Evolutionary conservation across 2,797 vertebrate genomes (phyloP).

Genomic region (Xerus rutilus): DNA sequence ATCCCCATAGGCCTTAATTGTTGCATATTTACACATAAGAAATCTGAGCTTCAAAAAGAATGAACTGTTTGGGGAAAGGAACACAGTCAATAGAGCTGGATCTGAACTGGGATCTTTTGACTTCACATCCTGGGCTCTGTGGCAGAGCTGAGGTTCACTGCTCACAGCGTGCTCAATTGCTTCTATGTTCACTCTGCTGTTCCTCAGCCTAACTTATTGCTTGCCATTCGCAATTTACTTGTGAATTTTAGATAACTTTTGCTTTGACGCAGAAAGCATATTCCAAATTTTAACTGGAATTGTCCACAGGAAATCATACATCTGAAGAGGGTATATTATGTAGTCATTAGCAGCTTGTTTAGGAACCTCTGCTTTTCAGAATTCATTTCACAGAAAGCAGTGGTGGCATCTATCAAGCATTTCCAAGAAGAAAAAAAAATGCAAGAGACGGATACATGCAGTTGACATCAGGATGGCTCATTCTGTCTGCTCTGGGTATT

Average conservation of each 20-base stretch:
- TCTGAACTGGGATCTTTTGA: background rate
- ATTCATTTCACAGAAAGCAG: constrained; percentile 67
- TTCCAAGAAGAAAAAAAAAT: constrained; percentile 69
- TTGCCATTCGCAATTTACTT: background rate
- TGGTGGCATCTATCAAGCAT: constrained; percentile 35
- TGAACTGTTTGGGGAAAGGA: background rate
- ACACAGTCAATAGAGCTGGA: background rate
- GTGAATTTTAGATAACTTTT: constrained; percentile 59
- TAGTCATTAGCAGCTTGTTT: constrained; percentile 63
- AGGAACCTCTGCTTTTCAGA: constrained; percentile 68
- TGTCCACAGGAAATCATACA: constrained; percentile 66
- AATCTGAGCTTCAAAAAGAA: constrained; percentile 13
- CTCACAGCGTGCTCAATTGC: rapidly evolving
- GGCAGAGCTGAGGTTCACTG: background rate
- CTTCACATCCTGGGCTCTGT: background rate
- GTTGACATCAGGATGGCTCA: constrained; percentile 63
- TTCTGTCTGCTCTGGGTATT: constrained; percentile 49
- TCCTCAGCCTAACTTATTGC: background rate
- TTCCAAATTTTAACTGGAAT: constrained; percentile 59
- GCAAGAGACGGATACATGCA: constrained; percentile 42
- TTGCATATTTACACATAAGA: background rate
- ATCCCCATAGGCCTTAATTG: background rate
- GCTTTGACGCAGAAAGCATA: constrained; percentile 50
- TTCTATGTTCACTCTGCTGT: background rate
- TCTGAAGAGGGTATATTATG: constrained; percentile 67